Evolutionary conservation across 2,797 vertebrate species (phyloP).

Genomic region (Limnodromus scolopaceus): DNA sequence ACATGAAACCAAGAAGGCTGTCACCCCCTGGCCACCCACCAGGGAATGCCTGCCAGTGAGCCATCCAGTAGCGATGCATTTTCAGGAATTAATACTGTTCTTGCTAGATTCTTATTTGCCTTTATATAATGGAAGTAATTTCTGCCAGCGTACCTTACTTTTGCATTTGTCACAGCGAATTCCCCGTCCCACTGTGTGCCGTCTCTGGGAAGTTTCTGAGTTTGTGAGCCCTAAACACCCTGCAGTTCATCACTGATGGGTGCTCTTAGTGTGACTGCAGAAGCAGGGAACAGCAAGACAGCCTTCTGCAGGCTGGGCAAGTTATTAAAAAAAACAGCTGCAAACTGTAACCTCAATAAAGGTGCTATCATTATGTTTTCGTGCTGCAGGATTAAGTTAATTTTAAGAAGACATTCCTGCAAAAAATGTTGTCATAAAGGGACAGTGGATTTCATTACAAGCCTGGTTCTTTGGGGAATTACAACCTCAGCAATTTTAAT

Average conservation of each 20-base stretch:
- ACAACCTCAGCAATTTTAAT: slow-evolving; percentile 22
- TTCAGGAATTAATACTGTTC: background rate
- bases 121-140: background rate
- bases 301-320: background rate
- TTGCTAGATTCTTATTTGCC: background rate
- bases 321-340: background rate
- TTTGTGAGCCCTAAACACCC: background rate
- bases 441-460: slow-evolving; percentile 34
- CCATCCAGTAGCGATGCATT: background rate
- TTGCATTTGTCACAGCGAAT: background rate
- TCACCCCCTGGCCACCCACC: background rate
- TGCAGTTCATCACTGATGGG: background rate
- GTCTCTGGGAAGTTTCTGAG: background rate
- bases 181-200: background rate
- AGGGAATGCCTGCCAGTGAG: accelerated
- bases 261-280: background rate
- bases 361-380: slow-evolving; percentile 5
- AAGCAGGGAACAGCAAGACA: background rate
- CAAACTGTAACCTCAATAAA: background rate
- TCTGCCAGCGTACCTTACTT: background rate
- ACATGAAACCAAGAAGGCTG: background rate
- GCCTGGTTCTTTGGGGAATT: slow-evolving; percentile 23
- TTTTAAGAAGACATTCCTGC: slow-evolving; percentile 31
- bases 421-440: slow-evolving; percentile 22
- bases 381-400: background rate